Evolutionary conservation across 2,888 invertebrate species (phyloP).

Genomic region (Hedychridium roseum): DNA sequence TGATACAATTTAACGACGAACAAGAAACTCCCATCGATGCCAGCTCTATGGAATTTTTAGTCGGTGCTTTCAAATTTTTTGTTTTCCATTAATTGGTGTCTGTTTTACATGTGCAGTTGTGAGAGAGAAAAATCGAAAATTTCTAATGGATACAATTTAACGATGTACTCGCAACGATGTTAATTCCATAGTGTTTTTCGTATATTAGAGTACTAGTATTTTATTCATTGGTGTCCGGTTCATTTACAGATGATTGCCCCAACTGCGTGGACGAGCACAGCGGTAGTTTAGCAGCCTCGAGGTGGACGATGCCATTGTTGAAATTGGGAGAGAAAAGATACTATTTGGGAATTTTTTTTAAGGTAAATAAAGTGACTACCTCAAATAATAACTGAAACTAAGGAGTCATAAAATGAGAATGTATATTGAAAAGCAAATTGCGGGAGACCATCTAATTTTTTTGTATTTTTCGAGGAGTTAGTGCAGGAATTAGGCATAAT

Average conservation of each 20-base stretch:
- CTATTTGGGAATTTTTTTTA: conserved; percentile 92
- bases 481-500: conserved; percentile 17
- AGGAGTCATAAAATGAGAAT: too few relatives aligned
- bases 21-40: background rate
- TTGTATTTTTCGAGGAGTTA: conserved; percentile 11
- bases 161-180: too few relatives aligned
- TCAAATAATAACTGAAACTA: too few relatives aligned
- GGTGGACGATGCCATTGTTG: conserved; percentile 91
- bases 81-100: background rate
- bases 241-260: conserved; percentile 74
- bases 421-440: too few relatives aligned
- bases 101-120: background rate
- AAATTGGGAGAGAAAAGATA: conserved; percentile 89
- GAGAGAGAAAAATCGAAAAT: background rate
- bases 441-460: too few relatives aligned
- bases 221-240: conserved; percentile 18
- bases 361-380: conserved; percentile 69
- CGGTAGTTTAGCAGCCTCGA: conserved; percentile 69
- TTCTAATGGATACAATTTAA: too few relatives aligned
- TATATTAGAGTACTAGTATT: background rate
- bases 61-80: background rate
- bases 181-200: background rate
- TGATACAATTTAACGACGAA: too few relatives aligned
- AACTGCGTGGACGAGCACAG: conserved; percentile 80
- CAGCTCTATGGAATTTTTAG: background rate